Evolutionary conservation across 2,888 invertebrate genomes (phyloP).

Genomic region (Pecten maximus): DNA sequence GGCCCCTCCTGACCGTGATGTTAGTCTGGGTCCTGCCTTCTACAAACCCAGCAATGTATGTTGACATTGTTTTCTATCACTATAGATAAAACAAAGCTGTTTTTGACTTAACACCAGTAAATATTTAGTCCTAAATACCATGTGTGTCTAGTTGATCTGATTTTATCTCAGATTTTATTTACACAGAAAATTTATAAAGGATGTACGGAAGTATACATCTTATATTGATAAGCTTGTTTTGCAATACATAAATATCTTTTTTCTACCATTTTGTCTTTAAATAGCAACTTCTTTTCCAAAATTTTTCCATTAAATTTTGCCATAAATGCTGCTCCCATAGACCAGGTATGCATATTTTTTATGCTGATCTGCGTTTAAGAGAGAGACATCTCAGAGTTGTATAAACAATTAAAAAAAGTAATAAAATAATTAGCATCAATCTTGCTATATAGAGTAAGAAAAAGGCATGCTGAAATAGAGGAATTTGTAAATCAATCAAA

Average conservation of each 20-base stretch:
- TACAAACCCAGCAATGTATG: conserved; percentile 76
- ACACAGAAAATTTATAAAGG: too few relatives aligned
- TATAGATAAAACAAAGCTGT: not conserved
- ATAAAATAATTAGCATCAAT: too few relatives aligned
- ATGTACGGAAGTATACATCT: too few relatives aligned
- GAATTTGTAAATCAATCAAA: too few relatives aligned
- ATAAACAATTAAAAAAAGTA: too few relatives aligned
- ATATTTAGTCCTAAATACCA: too few relatives aligned
- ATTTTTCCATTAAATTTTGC: not conserved
- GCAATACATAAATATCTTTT: not conserved
- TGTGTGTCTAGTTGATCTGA: too few relatives aligned
- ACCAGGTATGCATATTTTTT: not conserved
- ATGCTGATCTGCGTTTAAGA: not conserved
- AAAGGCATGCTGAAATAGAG: too few relatives aligned
- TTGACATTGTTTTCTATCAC: conserved; percentile 6
- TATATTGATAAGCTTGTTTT: not conserved
- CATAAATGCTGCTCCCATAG: not conserved
- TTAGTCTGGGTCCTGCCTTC: conserved; percentile 81
- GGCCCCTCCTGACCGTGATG: conserved; percentile 79
- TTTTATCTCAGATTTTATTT: too few relatives aligned
- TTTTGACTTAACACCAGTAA: too few relatives aligned
- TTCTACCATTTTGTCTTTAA: not conserved
- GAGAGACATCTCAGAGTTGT: not conserved
- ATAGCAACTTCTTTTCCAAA: not conserved
- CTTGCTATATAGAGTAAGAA: too few relatives aligned